Conservation (phyloP, 2,888 invertebrate species). For the Agrochola macilenta region DNA sequence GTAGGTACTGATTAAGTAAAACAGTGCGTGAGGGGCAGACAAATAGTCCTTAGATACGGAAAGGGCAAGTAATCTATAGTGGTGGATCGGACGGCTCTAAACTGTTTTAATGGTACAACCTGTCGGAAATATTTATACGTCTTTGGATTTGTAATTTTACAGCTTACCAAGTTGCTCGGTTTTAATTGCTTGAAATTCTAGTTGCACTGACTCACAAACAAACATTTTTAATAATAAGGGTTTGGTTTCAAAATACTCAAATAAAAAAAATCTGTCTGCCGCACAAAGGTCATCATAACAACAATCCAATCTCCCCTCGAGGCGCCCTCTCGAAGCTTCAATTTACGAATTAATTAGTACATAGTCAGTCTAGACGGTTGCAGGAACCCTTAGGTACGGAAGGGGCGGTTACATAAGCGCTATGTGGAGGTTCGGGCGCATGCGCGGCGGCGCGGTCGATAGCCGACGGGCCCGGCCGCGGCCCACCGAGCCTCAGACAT, state of each 20-base stretch:
- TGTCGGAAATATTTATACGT: not conserved
- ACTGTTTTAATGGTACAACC: not conserved
- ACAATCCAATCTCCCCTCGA: constrained; percentile 15
- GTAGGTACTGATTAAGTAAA: no score
- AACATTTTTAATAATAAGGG: not conserved
- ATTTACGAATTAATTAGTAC: constrained; percentile 29
- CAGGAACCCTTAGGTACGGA: constrained; percentile 37
- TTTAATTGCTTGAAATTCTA: not conserved
- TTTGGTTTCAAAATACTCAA: not conserved
- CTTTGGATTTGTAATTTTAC: not conserved
- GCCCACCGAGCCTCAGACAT: constrained; percentile 27
- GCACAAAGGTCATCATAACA: not conserved
- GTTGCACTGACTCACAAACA: not conserved
- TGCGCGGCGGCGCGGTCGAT: constrained; percentile 57
- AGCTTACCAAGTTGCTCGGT: not conserved
- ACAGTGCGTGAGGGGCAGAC: no score
- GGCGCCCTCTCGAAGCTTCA: constrained; percentile 6
- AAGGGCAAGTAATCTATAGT: not conserved
- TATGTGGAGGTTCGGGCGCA: constrained; percentile 31
- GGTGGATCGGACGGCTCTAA: not conserved
- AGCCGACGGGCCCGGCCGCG: constrained; percentile 5
- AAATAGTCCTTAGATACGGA: no score
- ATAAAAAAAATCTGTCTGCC: not conserved
- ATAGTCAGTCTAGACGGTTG: constrained; percentile 43
- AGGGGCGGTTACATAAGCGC: constrained; percentile 41